These are phyloP conservation scores for Sialia sialis DNA, from an alignment of 2,113 vertebrate genomes.

Conservation along the genomic window DNA sequence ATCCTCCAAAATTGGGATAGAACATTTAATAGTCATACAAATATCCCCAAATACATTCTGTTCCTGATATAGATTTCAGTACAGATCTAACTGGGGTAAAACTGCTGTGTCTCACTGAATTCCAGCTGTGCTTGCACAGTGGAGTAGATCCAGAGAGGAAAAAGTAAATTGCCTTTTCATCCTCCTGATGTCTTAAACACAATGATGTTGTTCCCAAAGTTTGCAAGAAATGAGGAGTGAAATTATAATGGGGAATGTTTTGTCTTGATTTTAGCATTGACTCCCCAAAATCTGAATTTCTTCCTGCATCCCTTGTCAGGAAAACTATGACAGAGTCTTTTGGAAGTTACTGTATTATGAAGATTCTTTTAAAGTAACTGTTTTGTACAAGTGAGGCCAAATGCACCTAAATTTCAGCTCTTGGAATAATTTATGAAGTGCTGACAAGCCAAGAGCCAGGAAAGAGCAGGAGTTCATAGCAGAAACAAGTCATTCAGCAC, in stretches of 20 bases:
- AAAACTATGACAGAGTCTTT: not conserved
- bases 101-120: not conserved
- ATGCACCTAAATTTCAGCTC: slow-evolving; percentile 45
- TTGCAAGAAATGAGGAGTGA: not conserved
- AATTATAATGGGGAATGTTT: not conserved
- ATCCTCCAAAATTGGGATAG: not conserved
- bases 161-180: not conserved
- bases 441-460: slow-evolving; percentile 76
- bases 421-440: slow-evolving; percentile 73
- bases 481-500: slow-evolving; percentile 67
- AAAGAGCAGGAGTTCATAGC: slow-evolving; percentile 68
- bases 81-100: not conserved
- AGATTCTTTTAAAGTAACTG: not conserved
- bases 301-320: not conserved
- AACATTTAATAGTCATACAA: not conserved
- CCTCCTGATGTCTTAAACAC: not conserved
- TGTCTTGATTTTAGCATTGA: not conserved
- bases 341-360: not conserved
- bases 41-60: not conserved
- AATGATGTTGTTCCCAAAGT: not conserved
- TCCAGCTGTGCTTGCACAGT: not conserved
- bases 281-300: not conserved
- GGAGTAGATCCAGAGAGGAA: not conserved
- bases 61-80: not conserved
- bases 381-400: slow-evolving; percentile 37